Percentiles rank a stretch among this genome's conserved stretches.
These are phyloP conservation scores for Helleia helle DNA, from an alignment of 2,888 invertebrate species.

Conservation along the genomic window DNA sequence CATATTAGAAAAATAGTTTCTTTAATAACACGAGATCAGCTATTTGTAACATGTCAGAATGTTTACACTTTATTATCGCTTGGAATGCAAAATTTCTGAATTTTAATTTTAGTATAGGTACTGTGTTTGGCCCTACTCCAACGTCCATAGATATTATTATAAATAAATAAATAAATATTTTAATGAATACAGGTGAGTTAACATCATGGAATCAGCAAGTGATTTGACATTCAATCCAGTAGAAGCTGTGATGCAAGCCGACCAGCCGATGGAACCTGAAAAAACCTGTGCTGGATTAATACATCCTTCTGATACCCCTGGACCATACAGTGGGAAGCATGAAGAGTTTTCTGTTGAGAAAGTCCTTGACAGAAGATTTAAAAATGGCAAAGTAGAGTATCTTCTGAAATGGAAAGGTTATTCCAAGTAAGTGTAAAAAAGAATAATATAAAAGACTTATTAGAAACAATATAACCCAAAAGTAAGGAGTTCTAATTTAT, in stretches of 20 bases:
- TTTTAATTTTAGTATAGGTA: too few species aligned
- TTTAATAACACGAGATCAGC: too few species aligned
- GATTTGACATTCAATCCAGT: slow-evolving; percentile 7
- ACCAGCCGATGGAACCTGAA: slow-evolving; percentile 28
- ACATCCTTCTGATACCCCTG: slow-evolving; percentile 18
- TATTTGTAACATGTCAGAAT: too few species aligned
- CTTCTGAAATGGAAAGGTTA: slow-evolving; percentile 80
- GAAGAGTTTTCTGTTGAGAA: slow-evolving; percentile 86
- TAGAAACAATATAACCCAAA: too few species aligned
- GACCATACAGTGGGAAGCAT: slow-evolving; percentile 47
- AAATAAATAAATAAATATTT: too few species aligned
- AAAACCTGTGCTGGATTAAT: slow-evolving; percentile 12
- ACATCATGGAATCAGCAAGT: slow-evolving; percentile 1
- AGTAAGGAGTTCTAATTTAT: too few species aligned
- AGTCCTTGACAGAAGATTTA: slow-evolving; percentile 78
- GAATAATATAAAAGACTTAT: background rate
- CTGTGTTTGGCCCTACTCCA: too few species aligned
- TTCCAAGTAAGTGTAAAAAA: slow-evolving; percentile 65
- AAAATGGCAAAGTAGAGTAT: slow-evolving; percentile 81
- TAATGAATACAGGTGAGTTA: background rate
- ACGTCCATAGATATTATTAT: too few species aligned
- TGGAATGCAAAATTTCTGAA: too few species aligned
- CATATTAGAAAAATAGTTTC: too few species aligned
- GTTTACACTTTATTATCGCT: too few species aligned
- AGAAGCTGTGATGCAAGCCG: slow-evolving; percentile 27